Percentiles rank a stretch among this genome's conserved stretches.
Conservation (phyloP, 2,797 vertebrate species). For the Gobionotothen gibberifrons region DNA sequence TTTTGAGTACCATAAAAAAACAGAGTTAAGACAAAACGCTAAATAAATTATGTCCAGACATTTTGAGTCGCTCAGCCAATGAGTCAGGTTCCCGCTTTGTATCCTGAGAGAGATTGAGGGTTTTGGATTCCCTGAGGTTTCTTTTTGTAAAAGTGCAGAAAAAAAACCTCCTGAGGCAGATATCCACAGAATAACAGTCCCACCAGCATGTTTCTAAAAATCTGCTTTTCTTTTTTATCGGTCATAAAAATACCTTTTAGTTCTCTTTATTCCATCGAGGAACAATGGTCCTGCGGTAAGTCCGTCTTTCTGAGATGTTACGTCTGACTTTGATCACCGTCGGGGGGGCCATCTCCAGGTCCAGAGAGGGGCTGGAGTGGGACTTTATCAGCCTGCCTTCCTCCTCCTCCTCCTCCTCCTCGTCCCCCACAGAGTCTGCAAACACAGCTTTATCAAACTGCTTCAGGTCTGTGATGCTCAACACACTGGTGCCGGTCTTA, state of each 20-base stretch:
- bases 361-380: constrained; percentile 92
- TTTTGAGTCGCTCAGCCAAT: constrained; percentile 36
- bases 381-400: constrained; percentile 85
- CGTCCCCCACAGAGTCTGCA: constrained; percentile 33
- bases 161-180: constrained; percentile 15
- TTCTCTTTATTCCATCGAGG: constrained; percentile 86
- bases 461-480: constrained; percentile 67
- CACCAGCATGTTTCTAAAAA: not conserved
- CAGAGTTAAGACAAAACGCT: constrained; percentile 20
- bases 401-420: constrained; percentile 48
- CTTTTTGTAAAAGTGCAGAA: constrained; percentile 65
- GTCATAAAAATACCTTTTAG: constrained; percentile 60
- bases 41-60: constrained; percentile 60
- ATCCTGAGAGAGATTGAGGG: constrained; percentile 18
- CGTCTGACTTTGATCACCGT: constrained; percentile 79
- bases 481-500: not conserved
- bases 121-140: constrained; percentile 61
- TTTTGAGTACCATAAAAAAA: not conserved
- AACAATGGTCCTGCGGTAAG: constrained; percentile 86
- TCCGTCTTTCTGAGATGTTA: constrained; percentile 91
- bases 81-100: constrained; percentile 10
- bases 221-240: not conserved
- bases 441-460: constrained; percentile 82
- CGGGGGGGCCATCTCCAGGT: constrained; percentile 77
- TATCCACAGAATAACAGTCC: constrained; percentile 9